These are phyloP conservation scores for Bradysia coprophila DNA, from an alignment of 1,140 invertebrate genomes.

Conservation along the genomic window DNA sequence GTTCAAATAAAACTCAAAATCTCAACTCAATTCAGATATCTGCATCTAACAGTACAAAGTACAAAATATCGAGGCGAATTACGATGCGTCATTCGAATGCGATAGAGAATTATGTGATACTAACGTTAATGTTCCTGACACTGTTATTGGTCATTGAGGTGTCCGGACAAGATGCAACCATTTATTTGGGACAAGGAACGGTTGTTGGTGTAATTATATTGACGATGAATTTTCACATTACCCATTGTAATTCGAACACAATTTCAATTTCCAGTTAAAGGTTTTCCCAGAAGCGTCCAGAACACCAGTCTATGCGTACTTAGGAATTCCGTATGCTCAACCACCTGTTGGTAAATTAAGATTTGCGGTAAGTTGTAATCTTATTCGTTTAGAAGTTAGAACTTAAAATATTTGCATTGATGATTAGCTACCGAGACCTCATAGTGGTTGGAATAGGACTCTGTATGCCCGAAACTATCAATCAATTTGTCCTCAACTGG, in stretches of 20 bases:
- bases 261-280: constrained; percentile 17
- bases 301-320: constrained; percentile 33
- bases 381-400: background rate
- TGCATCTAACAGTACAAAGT: too few relatives aligned
- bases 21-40: too few relatives aligned
- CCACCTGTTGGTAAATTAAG: constrained; percentile 36
- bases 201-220: constrained; percentile 10
- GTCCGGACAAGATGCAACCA: constrained; percentile 10
- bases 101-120: too few relatives aligned
- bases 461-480: constrained; percentile 25
- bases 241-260: background rate
- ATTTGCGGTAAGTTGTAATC: constrained; percentile 26
- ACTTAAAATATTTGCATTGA: constrained; percentile 1
- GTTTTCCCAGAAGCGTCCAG: constrained; percentile 26
- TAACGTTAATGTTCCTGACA: too few relatives aligned
- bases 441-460: constrained; percentile 27
- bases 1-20: too few relatives aligned
- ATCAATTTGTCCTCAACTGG: constrained; percentile 29
- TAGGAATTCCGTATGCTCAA: constrained; percentile 47
- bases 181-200: constrained; percentile 10
- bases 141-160: too few relatives aligned
- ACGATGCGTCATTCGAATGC: too few relatives aligned
- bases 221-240: constrained; percentile 1
- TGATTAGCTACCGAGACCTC: constrained; percentile 25
- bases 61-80: too few relatives aligned